Percentiles rank a stretch among this genome's conserved stretches.
phyloP scores from a whole-genome alignment of 2,113 vertebrate genomes.

The Phainopepla nitens region DNA sequence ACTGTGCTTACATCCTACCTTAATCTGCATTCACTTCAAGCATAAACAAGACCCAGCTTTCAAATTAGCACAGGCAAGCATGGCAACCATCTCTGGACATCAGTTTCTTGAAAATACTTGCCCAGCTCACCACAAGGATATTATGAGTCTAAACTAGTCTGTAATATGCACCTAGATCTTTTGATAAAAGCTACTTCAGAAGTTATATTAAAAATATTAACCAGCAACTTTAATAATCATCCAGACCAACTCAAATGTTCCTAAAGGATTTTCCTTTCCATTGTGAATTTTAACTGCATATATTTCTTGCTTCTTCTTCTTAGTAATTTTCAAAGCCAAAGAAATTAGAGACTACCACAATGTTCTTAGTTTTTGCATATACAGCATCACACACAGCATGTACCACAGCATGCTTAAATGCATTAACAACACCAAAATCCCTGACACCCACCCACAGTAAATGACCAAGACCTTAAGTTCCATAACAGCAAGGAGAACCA shows the following conservation, averaged over 20 bases:
- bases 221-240: conserved; percentile 16
- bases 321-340: conserved; percentile 24
- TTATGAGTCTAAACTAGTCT: conserved; percentile 48
- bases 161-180: conserved; percentile 50
- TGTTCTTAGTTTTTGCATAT: background rate
- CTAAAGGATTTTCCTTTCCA: background rate
- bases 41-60: conserved; percentile 54
- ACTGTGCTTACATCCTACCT: conserved; percentile 47
- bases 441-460: background rate
- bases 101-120: conserved; percentile 63
- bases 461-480: background rate
- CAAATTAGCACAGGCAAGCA: conserved; percentile 46
- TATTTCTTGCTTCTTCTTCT: conserved; percentile 21
- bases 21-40: conserved; percentile 62
- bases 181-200: conserved; percentile 43
- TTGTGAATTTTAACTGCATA: background rate
- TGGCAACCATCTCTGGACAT: conserved; percentile 50
- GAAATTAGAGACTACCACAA: background rate
- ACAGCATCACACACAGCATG: background rate
- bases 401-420: background rate
- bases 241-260: background rate
- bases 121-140: conserved; percentile 44
- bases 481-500: background rate
- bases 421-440: background rate
- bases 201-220: conserved; percentile 60